Base-by-base conservation (phyloP, 1,140 invertebrate genomes). In the Bombus sylvicola region DNA sequence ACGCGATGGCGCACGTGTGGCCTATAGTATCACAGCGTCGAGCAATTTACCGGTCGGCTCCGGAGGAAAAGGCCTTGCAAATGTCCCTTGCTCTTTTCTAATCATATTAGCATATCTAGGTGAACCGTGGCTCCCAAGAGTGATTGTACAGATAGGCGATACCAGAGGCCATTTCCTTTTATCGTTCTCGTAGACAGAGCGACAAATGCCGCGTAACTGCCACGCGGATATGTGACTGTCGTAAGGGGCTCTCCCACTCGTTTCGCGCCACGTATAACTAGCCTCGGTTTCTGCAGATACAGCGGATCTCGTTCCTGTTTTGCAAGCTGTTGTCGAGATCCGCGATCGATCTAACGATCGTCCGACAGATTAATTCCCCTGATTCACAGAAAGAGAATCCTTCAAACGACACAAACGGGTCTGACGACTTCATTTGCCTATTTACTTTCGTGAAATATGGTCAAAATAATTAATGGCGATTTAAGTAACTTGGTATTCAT, bases 81-180 rank as follows among this genome's bases (percentile, higher is more conserved):
- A 39, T 81, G 84, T 85, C 84, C 69, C 84, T 57, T 66, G 78
- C 84, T 77, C 80, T 83, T 86, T 86, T 76, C 80, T 86, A 86
- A 83, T 86, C 81, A 41, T 86, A 86, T 86, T 82, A 82, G 79
- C 78, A 86, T 86, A 86, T 86, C 84, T 86, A 71, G 66, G 81
- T 64, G 86, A 87, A 87, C 86, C 86, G 43, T 43, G 72, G 59
- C 41, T 69, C 59, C 47, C 66, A 25, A 22, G 62, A 81, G 84
- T 74, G 79, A 85, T 89, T 83, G 86, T 83, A 87, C 86, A 89
- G 77, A 87, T 82, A 87, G 62, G 81, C 86, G 82, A 39, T 53
- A 69, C 77, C 72, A 72, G 78, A 85, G 73, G 81, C 85, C 86
- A 68, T 87, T 89, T 87, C 88, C 88, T 89, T 89, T 87, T 89